These are phyloP conservation scores for Cheilosia variabilis DNA, from an alignment of 2,888 invertebrate species.

Conservation along the genomic window DNA sequence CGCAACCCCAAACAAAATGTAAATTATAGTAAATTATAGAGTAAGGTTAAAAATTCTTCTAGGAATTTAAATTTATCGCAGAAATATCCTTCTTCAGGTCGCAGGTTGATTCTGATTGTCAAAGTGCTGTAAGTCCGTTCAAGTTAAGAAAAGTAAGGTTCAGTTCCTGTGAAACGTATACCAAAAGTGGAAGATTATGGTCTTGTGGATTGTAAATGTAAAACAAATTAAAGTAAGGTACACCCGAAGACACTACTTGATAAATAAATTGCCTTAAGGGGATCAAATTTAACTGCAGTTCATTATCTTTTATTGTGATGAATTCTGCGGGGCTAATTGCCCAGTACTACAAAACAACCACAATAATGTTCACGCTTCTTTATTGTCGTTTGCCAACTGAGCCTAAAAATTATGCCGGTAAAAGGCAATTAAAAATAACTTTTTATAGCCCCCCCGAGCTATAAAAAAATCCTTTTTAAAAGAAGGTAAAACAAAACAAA, in stretches of 20 bases:
- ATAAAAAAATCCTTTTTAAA: background rate
- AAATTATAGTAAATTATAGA: too few species aligned
- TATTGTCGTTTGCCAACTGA: conserved; percentile 7
- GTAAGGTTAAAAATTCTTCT: too few species aligned
- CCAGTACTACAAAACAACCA: background rate
- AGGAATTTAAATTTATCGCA: too few species aligned
- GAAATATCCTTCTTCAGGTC: too few species aligned
- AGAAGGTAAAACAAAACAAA: conserved; percentile 25
- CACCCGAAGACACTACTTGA: too few species aligned
- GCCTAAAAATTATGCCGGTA: conserved; percentile 18
- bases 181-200: too few species aligned
- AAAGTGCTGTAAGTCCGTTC: too few species aligned
- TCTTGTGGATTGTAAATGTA: too few species aligned
- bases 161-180: too few species aligned
- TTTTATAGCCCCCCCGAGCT: conserved; percentile 31
- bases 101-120: too few species aligned
- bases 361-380: conserved; percentile 21
- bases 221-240: background rate
- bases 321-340: conserved; percentile 8
- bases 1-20: too few species aligned
- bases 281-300: background rate
- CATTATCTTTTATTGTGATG: background rate
- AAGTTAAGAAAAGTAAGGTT: too few species aligned
- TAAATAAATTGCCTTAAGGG: background rate
- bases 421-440: conserved; percentile 47